These are phyloP conservation scores for Felis chaus DNA, from an alignment of 2,113 vertebrate genomes.

Conservation along the genomic window DNA sequence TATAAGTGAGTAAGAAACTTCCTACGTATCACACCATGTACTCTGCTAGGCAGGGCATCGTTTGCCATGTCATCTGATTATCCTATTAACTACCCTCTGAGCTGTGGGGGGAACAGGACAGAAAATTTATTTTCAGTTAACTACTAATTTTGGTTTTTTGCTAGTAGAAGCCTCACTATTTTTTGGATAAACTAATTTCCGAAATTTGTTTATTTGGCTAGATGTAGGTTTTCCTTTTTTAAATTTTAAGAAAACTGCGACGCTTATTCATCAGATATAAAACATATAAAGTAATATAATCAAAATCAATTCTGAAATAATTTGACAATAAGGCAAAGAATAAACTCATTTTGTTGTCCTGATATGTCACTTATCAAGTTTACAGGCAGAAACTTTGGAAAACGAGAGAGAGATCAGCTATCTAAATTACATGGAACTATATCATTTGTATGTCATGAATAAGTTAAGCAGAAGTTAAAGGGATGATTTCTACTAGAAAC, in stretches of 20 bases:
- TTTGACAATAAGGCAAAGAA: neutral
- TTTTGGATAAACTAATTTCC: neutral
- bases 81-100: neutral
- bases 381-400: neutral
- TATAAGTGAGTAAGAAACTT: neutral
- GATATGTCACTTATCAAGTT: neutral
- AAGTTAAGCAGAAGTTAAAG: conserved; percentile 83
- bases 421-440: conserved; percentile 74
- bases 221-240: neutral
- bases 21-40: neutral
- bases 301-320: conserved; percentile 25
- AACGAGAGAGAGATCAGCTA: conserved; percentile 44
- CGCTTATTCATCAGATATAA: neutral
- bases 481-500: conserved; percentile 80
- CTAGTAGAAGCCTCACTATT: neutral
- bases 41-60: neutral
- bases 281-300: neutral
- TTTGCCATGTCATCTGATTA: neutral
- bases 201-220: neutral
- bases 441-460: conserved; percentile 75
- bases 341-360: neutral
- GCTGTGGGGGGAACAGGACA: neutral
- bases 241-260: conserved; percentile 5
- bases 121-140: conserved; percentile 23
- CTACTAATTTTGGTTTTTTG: neutral